Percentiles rank a stretch among this genome's conserved stretches.
These are phyloP conservation scores for Proales similis DNA, from an alignment of 1,140 invertebrate species.

Conservation along the genomic window DNA sequence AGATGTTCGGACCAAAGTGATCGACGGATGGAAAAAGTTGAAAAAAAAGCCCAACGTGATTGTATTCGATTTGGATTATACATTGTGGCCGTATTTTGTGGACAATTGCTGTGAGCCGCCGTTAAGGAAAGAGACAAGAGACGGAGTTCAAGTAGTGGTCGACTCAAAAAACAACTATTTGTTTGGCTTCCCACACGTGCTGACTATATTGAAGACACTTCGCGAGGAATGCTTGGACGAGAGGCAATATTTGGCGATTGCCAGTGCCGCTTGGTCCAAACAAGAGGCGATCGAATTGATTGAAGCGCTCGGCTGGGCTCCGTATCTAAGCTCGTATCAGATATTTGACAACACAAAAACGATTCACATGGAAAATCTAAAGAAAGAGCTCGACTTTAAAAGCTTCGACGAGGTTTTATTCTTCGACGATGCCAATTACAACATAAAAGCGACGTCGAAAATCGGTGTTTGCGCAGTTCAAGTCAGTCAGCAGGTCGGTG, in stretches of 20 bases:
- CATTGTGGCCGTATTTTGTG: conserved; percentile 32
- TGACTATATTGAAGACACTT: conserved; percentile 12
- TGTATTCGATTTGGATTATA: conserved; percentile 28
- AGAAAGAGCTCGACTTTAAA: conserved; percentile 5
- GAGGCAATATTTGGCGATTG: conserved; percentile 3
- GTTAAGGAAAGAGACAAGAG: background rate
- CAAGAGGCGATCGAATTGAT: background rate
- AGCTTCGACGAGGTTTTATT: conserved; percentile 28
- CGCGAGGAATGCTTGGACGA: background rate
- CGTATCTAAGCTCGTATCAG: conserved; percentile 16
- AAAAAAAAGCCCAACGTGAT: conserved; percentile 17
- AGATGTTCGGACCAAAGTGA: too few species aligned
- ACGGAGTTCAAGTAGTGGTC: background rate
- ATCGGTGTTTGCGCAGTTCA: conserved; percentile 14
- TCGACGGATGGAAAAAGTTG: conserved; percentile 10
- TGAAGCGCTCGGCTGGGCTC: background rate
- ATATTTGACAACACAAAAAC: conserved; percentile 8
- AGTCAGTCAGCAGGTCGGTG: conserved; percentile 24
- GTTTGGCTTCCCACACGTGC: background rate
- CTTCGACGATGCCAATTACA: conserved; percentile 34
- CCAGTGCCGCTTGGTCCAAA: background rate
- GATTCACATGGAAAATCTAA: conserved; percentile 19
- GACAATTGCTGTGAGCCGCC: conserved; percentile 9
- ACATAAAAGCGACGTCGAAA: conserved; percentile 1
- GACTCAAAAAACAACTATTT: background rate